Conservation (phyloP, 1,140 invertebrate species). For the Drosophila guanche region DNA sequence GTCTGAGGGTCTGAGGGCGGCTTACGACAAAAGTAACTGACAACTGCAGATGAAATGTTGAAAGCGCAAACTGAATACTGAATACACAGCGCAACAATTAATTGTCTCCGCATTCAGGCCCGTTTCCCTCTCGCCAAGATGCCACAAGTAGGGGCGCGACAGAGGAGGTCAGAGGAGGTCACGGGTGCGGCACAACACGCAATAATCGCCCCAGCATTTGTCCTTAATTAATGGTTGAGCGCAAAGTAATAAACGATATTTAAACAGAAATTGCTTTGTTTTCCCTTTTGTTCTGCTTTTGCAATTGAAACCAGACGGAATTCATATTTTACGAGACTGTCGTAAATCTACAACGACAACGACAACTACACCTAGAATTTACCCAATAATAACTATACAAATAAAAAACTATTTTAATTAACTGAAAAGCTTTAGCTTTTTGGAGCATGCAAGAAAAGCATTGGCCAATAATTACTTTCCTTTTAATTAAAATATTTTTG, state of each 20-base stretch:
- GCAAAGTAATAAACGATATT: slow-evolving; percentile 68
- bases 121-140: slow-evolving; percentile 28
- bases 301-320: slow-evolving; percentile 67
- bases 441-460: slow-evolving; percentile 45
- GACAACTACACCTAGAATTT: slow-evolving; percentile 18
- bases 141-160: slow-evolving; percentile 26
- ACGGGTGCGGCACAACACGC: slow-evolving; percentile 51
- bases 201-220: slow-evolving; percentile 73
- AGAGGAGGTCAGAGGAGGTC: slow-evolving; percentile 38
- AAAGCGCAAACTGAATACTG: slow-evolving; percentile 78
- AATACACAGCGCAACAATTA: slow-evolving; percentile 77
- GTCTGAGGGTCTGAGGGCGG: slow-evolving; percentile 1
- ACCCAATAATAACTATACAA: slow-evolving; percentile 23
- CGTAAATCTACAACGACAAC: slow-evolving; percentile 52
- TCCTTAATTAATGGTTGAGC: slow-evolving; percentile 74
- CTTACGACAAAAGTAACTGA: slow-evolving; percentile 69
- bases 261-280: slow-evolving; percentile 69
- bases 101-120: slow-evolving; percentile 69
- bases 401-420: slow-evolving; percentile 51
- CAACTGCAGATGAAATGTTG: slow-evolving; percentile 81
- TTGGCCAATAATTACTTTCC: slow-evolving; percentile 48
- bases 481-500: slow-evolving; percentile 72
- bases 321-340: slow-evolving; percentile 52
- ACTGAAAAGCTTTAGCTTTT: slow-evolving; percentile 28
- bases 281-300: slow-evolving; percentile 52